A percentile compares a stretch with the other conserved stretches of the same genome.
phyloP scores from a whole-genome alignment of 2,888 invertebrate species.

The Pheosia gnoma region DNA sequence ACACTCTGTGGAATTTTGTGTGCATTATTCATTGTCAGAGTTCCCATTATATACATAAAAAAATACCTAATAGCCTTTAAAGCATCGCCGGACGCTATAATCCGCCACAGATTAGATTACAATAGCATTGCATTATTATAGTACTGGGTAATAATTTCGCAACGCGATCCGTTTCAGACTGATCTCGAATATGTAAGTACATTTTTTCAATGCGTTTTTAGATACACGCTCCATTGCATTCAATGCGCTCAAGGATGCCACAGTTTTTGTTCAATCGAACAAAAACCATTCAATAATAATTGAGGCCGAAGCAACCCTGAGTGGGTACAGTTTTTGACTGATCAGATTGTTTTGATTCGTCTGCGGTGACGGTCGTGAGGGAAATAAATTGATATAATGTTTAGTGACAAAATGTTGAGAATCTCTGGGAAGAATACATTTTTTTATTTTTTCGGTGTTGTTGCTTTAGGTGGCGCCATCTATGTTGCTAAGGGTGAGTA shows the following conservation, averaged over 20 bases:
- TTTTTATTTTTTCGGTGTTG: slow-evolving; percentile 42
- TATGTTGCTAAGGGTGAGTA: slow-evolving; percentile 66
- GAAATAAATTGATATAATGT: slow-evolving; percentile 11
- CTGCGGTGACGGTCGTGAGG: slow-evolving; percentile 34
- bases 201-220: slow-evolving; percentile 38
- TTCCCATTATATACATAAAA: neutral
- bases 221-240: slow-evolving; percentile 48
- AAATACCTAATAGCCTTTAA: neutral
- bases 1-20: no score
- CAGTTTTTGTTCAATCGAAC: slow-evolving; percentile 53
- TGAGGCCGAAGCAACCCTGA: slow-evolving; percentile 59
- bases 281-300: slow-evolving; percentile 44
- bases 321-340: slow-evolving; percentile 21
- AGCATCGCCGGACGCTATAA: neutral
- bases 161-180: slow-evolving; percentile 18
- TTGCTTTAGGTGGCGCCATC: slow-evolving; percentile 49
- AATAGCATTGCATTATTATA: neutral
- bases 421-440: slow-evolving; percentile 35
- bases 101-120: slow-evolving; percentile 1
- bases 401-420: slow-evolving; percentile 26
- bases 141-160: neutral
- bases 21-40: no score
- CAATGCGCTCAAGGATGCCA: slow-evolving; percentile 68
- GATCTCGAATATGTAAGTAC: slow-evolving; percentile 23
- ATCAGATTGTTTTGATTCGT: slow-evolving; percentile 37